Conservation (phyloP, 2,888 invertebrate species). For the Thereva unica region DNA sequence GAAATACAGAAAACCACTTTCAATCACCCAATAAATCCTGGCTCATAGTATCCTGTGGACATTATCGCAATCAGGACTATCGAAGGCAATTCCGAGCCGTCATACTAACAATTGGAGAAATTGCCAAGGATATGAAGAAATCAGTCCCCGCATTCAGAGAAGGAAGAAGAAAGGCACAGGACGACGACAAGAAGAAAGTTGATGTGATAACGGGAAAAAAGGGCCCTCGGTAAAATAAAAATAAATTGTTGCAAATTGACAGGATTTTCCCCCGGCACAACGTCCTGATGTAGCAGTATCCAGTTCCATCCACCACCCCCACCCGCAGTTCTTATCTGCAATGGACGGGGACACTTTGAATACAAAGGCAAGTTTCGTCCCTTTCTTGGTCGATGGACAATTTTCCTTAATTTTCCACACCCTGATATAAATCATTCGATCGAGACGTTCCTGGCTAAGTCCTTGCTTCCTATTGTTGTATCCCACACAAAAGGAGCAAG, state of each 20-base stretch:
- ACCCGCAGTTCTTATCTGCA: constrained; percentile 20
- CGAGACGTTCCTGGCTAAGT: not conserved
- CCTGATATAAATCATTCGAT: constrained; percentile 34
- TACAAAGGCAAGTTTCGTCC: constrained; percentile 19
- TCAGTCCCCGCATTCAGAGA: not conserved
- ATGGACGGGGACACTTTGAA: constrained; percentile 22
- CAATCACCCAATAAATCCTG: constrained; percentile 9
- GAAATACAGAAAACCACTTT: constrained; percentile 1
- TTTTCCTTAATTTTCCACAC: constrained; percentile 36
- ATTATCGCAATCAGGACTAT: constrained; percentile 19
- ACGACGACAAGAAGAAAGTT: constrained; percentile 32
- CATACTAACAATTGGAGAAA: constrained; percentile 25
- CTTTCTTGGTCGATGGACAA: constrained; percentile 23
- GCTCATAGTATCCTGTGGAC: constrained; percentile 12
- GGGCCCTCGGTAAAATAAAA: constrained; percentile 38
- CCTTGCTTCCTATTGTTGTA: constrained; percentile 23
- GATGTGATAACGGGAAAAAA: constrained; percentile 27
- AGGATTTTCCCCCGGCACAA: constrained; percentile 36
- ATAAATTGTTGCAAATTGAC: constrained; percentile 42
- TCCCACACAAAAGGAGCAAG: not conserved
- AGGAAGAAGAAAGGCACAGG: constrained; percentile 20
- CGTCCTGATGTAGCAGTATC: constrained; percentile 5
- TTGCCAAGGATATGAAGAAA: constrained; percentile 1
- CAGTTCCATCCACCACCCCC: not conserved
- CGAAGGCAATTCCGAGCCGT: constrained; percentile 15